phyloP scores from a whole-genome alignment of 2,797 vertebrate species.

The Phylloscopus collybita region DNA sequence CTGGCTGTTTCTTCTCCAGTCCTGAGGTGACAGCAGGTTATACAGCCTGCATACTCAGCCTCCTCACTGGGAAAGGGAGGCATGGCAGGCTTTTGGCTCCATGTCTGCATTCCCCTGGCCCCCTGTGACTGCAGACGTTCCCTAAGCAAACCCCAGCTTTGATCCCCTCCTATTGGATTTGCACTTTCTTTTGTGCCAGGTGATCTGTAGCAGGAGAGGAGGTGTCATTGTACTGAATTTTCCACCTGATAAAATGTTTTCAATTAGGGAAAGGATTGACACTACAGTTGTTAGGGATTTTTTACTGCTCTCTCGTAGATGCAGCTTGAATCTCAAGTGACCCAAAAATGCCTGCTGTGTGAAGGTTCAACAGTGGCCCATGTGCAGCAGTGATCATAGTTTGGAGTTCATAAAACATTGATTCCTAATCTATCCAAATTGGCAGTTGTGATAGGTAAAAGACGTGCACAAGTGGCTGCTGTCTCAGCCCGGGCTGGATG shows the following conservation, averaged over 20 bases:
- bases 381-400: not conserved
- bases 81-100: not conserved
- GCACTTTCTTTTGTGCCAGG: not conserved
- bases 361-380: not conserved
- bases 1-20: not conserved
- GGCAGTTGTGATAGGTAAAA: not conserved
- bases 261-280: not conserved
- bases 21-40: not conserved
- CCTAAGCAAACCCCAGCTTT: not conserved
- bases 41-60: not conserved
- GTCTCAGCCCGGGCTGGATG: not conserved
- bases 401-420: not conserved
- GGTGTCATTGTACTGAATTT: not conserved
- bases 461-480: not conserved
- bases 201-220: not conserved
- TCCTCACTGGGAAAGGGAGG: not conserved
- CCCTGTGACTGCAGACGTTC: not conserved
- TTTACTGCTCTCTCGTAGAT: not conserved
- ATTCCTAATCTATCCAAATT: not conserved
- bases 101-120: not conserved
- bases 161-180: accelerated
- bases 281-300: not conserved
- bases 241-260: not conserved
- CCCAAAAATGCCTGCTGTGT: not conserved
- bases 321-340: not conserved